Base-by-base conservation (phyloP, 2,797 vertebrate species). In the Myotis pilosus region DNA sequence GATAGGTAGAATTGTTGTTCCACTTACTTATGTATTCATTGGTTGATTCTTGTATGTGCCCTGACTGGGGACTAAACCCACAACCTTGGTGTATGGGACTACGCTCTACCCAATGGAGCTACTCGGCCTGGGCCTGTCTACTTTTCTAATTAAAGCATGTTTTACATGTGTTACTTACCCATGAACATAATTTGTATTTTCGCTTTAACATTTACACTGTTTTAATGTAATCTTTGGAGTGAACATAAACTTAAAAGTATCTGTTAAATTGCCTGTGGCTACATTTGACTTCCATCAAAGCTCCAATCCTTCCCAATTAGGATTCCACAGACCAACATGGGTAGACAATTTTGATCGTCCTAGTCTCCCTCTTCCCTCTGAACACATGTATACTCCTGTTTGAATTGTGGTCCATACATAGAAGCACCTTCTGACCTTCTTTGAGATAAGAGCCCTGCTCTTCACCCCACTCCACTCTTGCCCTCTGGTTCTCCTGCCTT, bases 131-230 rank as follows among this genome's bases (percentile, higher is more conserved):
- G 62, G 62, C 62, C 28, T 57, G 55, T 23, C 20, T 49, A 2
- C 16, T 51, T 51, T 76, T 76, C 78, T 66, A 68, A 82, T 51
- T 23, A 60, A 69, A 94, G 5, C 19, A 2, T 25, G 5, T 72
- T 86, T 86, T 4, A 19, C 16, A 62, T 1, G 1, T 57, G n/a
- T 57, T 38, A 4, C 25, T 38, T 87, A 90, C 82, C 44, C n/a
- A 51, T 69, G 44, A 68, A 66, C 15, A 20, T 80, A 51, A 44
- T 33, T 49, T 79, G 41, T 79, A 44, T n/a, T 91, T 94, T 53
- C 38, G 20, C n/a, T 90, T 82, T 62, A 44, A 82, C 66, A 80
- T 1, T 55, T 47, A 9, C 33, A 28, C 47, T 49, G 16, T 22
- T 85, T 64, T 76, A 44, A 72, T 82, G 25, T 12, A 55, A 49